These are phyloP conservation scores for Phlogophora meticulosa DNA, from an alignment of 2,888 invertebrate genomes.

Conservation along the genomic window DNA sequence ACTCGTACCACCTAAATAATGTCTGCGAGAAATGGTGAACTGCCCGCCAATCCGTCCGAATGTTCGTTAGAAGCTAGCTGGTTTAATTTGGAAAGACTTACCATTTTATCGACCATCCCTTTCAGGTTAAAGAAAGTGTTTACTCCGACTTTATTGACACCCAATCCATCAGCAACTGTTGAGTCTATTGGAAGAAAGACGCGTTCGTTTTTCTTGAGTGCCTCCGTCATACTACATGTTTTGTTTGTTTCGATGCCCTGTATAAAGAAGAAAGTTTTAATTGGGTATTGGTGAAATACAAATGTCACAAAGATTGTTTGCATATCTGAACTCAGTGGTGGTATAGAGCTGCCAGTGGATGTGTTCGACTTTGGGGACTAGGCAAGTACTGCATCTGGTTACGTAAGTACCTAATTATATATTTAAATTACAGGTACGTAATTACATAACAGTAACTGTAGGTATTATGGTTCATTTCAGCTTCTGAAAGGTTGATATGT, in stretches of 20 bases:
- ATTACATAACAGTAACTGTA: too few species aligned
- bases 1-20: too few species aligned
- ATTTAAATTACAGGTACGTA: constrained; percentile 1
- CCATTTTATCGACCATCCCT: constrained; percentile 86
- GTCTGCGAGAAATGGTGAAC: too few species aligned
- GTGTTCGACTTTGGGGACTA: background rate
- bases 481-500: background rate
- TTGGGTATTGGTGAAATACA: background rate
- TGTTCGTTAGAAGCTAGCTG: too few species aligned
- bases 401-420: too few species aligned
- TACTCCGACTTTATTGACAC: constrained; percentile 81
- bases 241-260: constrained; percentile 86
- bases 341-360: background rate
- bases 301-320: background rate
- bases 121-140: constrained; percentile 83
- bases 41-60: too few species aligned
- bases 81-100: constrained; percentile 61
- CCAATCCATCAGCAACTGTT: constrained; percentile 96
- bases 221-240: constrained; percentile 83
- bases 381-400: background rate
- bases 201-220: constrained; percentile 93
- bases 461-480: background rate
- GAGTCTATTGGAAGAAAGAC: constrained; percentile 92
- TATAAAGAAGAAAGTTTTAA: constrained; percentile 31
- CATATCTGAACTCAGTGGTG: background rate